A percentile compares a stretch with the other conserved stretches of the same genome.
These are phyloP conservation scores for Eclectus roratus DNA, from an alignment of 2,113 vertebrate genomes.

Conservation along the genomic window DNA sequence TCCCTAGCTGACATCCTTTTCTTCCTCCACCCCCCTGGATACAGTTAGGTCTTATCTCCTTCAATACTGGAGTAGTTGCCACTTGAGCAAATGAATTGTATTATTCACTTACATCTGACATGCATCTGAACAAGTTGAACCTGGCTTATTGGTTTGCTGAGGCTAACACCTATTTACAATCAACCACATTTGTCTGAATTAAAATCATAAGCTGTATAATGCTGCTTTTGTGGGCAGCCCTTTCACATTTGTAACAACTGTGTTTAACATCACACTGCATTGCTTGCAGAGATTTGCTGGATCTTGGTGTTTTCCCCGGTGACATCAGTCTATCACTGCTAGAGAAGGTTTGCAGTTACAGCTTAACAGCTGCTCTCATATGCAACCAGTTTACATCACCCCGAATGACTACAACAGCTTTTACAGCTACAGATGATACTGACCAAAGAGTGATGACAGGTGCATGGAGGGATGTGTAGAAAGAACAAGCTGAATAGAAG, in stretches of 20 bases:
- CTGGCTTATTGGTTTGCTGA: neutral
- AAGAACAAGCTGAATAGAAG: neutral
- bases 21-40: neutral
- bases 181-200: neutral
- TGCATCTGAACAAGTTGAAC: neutral
- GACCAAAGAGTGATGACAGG: neutral
- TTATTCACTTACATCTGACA: neutral
- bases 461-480: neutral
- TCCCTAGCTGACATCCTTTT: neutral
- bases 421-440: neutral
- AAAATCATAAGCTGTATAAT: neutral
- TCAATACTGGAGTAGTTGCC: neutral
- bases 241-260: neutral
- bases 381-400: neutral
- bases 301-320: rapidly evolving
- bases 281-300: neutral
- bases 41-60: neutral
- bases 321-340: neutral
- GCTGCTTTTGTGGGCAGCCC: neutral
- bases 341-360: neutral
- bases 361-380: neutral
- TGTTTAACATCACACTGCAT: neutral
- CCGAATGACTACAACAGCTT: neutral
- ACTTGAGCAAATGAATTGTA: neutral
- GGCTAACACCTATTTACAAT: neutral